A percentile compares a stretch with the other conserved stretches of the same genome.
These are phyloP conservation scores for Morbakka virulenta DNA, from an alignment of 30 jellyfish, hydroid and myxozoan species.

Conservation along the genomic window DNA sequence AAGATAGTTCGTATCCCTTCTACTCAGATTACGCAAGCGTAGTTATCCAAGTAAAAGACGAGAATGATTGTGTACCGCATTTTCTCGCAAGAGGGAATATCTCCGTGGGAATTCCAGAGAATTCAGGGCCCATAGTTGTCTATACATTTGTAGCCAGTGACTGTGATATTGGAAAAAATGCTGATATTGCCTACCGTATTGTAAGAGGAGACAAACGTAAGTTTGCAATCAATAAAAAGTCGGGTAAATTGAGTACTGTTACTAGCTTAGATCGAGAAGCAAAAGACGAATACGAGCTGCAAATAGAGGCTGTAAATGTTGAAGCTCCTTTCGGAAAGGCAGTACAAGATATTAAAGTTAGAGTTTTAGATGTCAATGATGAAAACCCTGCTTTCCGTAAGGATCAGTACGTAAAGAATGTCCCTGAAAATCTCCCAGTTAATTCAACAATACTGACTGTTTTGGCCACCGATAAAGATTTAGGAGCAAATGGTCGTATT, in stretches of 20 bases:
- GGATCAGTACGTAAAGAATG: conserved; percentile 29
- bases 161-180: conserved; percentile 70
- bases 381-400: conserved; percentile 66
- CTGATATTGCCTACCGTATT: conserved; percentile 30
- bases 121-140: conserved; percentile 39
- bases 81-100: conserved; percentile 62
- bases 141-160: conserved; percentile 88
- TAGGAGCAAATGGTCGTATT: conserved; percentile 67
- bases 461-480: conserved; percentile 77
- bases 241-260: conserved; percentile 64
- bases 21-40: conserved; percentile 72
- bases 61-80: conserved; percentile 87
- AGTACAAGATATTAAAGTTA: conserved; percentile 64
- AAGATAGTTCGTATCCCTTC: conserved; percentile 65
- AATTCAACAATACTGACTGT: conserved; percentile 59
- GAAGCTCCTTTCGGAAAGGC: conserved; percentile 72
- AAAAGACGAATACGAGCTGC: conserved; percentile 37
- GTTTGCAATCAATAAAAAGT: conserved; percentile 40
- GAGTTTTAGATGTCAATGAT: conserved; percentile 81
- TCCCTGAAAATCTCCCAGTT: conserved; percentile 59
- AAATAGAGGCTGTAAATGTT: conserved; percentile 61
- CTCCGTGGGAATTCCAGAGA: conserved; percentile 64
- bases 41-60: conserved; percentile 67
- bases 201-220: conserved; percentile 40
- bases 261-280: conserved; percentile 73